Percentiles rank a stretch among this genome's conserved stretches.
Conservation (phyloP, 1,140 invertebrate species). For the Cepaea nemoralis region DNA sequence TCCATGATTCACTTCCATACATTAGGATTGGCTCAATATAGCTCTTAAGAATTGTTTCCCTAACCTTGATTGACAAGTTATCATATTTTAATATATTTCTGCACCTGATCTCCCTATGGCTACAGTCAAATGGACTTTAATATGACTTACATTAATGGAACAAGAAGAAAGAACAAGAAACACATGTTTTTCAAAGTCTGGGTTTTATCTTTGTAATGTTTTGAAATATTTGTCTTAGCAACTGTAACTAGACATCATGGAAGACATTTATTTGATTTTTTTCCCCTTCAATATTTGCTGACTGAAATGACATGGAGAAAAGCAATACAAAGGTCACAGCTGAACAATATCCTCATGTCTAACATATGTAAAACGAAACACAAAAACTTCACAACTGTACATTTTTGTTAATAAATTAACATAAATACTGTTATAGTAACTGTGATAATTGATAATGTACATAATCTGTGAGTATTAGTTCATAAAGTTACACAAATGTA, state of each 20-base stretch:
- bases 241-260: slow-evolving; percentile 33
- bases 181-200: neutral
- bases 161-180: neutral
- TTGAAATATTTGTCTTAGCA: slow-evolving; percentile 36
- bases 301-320: neutral
- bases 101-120: too few relatives aligned
- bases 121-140: too few relatives aligned
- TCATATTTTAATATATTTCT: too few relatives aligned
- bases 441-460: neutral
- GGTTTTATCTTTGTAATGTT: slow-evolving; percentile 12
- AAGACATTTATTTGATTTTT: slow-evolving; percentile 39
- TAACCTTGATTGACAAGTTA: too few relatives aligned
- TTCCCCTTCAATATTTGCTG: neutral
- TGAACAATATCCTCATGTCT: neutral
- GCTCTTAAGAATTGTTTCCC: too few relatives aligned
- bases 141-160: neutral
- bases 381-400: neutral
- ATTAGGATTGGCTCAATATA: too few relatives aligned
- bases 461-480: neutral
- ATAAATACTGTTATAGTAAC: neutral
- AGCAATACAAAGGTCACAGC: neutral
- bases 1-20: too few relatives aligned
- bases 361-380: neutral
- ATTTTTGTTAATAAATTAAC: neutral
- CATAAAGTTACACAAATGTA: neutral